Percentiles rank a stretch among this genome's conserved stretches.
These are phyloP conservation scores for Acrossocheilus wenchowensis DNA, from an alignment of 2,797 vertebrate species.

Conservation along the genomic window DNA sequence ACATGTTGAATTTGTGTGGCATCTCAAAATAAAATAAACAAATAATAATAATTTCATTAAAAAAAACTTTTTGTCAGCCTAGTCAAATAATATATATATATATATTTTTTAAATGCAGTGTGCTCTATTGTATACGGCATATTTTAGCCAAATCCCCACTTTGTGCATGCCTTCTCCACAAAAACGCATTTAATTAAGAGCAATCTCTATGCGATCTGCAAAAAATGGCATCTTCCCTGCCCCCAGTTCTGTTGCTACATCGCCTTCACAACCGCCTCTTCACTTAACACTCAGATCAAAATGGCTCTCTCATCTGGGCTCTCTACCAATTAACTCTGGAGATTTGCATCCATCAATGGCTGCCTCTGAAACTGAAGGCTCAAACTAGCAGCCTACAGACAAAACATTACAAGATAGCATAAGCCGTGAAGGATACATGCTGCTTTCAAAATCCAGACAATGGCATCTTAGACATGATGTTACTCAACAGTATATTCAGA, in stretches of 20 bases:
- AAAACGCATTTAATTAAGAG: neutral
- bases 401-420: neutral
- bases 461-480: neutral
- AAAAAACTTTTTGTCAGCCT: too few species aligned
- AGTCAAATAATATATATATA: too few species aligned
- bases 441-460: neutral
- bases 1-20: too few species aligned
- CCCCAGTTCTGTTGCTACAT: neutral
- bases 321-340: neutral
- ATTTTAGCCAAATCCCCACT: neutral
- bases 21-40: too few species aligned
- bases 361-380: neutral
- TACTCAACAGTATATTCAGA: neutral
- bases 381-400: neutral
- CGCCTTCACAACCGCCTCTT: neutral
- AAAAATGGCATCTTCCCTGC: constrained; percentile 2
- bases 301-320: neutral
- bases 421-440: too few species aligned
- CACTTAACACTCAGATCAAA: neutral
- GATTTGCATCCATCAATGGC: neutral
- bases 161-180: neutral
- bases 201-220: neutral
- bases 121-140: neutral
- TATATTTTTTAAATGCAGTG: neutral
- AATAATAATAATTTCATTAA: too few species aligned